Conservation (phyloP, 2,797 vertebrate genomes). For the Strix occidentalis region DNA sequence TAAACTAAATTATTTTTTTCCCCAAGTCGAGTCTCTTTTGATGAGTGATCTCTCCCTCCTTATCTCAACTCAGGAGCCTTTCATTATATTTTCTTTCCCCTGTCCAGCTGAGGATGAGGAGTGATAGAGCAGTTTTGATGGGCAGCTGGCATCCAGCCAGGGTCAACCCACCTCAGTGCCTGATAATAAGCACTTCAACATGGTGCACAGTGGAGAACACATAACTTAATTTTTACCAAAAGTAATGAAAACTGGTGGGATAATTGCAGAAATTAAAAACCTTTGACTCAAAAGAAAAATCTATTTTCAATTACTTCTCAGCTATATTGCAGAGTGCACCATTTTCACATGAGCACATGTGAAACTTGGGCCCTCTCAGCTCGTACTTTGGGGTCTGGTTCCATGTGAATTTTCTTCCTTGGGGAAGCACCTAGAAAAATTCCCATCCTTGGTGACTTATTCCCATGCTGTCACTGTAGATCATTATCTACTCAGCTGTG, state of each 20-base stretch:
- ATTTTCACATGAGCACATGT: neutral
- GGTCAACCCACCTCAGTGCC: neutral
- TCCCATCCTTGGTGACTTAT: neutral
- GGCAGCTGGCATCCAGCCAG: neutral
- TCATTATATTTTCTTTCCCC: neutral
- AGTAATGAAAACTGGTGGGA: neutral
- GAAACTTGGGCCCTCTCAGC: neutral
- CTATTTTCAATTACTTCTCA: neutral
- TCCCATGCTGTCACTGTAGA: neutral
- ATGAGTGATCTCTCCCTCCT: neutral
- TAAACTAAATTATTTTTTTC: neutral
- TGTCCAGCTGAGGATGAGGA: neutral
- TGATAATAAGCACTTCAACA: neutral
- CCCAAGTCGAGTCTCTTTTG: neutral
- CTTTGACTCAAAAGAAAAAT: neutral
- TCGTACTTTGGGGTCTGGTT: accelerated
- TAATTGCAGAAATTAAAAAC: neutral
- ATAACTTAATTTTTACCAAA: neutral
- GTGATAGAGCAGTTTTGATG: neutral
- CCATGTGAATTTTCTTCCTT: neutral
- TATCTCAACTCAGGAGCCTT: neutral
- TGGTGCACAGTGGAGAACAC: neutral
- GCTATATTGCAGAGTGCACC: neutral
- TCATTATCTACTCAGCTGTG: neutral
- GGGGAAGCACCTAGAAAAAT: neutral